Evolutionary conservation across 2,113 vertebrate genomes (phyloP).

Genomic region (Elgaria multicarinata): DNA sequence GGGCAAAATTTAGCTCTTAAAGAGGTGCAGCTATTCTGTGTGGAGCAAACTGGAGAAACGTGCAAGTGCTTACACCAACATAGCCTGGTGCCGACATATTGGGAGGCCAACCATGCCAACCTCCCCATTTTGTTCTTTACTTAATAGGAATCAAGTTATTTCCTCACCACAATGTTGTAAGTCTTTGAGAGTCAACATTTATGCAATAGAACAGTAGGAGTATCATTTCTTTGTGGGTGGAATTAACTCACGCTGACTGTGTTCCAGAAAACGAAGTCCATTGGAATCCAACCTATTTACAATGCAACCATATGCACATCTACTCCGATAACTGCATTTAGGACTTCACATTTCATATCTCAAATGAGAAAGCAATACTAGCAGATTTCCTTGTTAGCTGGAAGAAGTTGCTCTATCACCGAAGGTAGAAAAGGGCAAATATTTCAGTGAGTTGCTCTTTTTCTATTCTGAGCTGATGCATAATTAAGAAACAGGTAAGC

Average conservation of each 20-base stretch:
- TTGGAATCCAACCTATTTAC: too few species aligned
- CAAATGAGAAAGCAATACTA: neutral
- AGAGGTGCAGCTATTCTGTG: neutral
- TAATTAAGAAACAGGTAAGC: neutral
- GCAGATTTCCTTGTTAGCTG: too few species aligned
- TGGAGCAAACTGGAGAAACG: neutral
- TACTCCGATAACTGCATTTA: too few species aligned
- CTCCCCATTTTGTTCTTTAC: neutral
- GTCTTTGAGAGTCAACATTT: neutral
- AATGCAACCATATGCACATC: too few species aligned
- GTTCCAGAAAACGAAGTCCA: neutral
- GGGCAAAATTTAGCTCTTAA: neutral
- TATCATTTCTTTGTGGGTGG: neutral
- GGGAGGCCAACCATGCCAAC: too few species aligned
- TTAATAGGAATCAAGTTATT: neutral
- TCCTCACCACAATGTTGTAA: neutral
- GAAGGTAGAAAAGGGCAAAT: neutral
- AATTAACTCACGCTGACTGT: neutral
- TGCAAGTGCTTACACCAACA: neutral
- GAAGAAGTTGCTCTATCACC: neutral
- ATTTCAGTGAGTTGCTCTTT: neutral
- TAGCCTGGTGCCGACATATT: neutral
- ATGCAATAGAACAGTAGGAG: neutral
- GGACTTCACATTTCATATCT: too few species aligned
- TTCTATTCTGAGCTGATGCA: neutral